These are phyloP conservation scores for Bombus haemorrhoidalis DNA, from an alignment of 1,140 invertebrate species.

Conservation along the genomic window DNA sequence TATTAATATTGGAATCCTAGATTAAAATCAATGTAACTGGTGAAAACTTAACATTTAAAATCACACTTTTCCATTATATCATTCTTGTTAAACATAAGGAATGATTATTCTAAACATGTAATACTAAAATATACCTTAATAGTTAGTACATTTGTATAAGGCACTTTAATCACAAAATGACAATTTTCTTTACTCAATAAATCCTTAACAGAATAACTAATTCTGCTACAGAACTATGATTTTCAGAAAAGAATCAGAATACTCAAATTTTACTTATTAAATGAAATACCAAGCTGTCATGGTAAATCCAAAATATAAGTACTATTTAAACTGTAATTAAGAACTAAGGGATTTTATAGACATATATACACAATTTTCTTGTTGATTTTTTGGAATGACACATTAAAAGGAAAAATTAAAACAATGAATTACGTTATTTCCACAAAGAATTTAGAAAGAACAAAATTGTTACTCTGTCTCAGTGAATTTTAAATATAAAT, in stretches of 20 bases:
- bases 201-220: conserved; percentile 38
- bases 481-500: conserved; percentile 12
- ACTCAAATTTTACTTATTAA: conserved; percentile 13
- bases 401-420: conserved; percentile 52
- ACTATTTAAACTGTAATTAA: conserved; percentile 57
- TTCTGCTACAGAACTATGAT: conserved; percentile 26
- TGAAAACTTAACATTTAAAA: conserved; percentile 5
- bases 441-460: conserved; percentile 21
- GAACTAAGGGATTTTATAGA: conserved; percentile 69
- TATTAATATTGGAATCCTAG: conserved; percentile 16
- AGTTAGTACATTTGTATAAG: conserved; percentile 44
- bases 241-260: conserved; percentile 34
- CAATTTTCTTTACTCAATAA: conserved; percentile 6
- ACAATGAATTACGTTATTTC: conserved; percentile 36
- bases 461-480: background rate
- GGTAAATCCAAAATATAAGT: conserved; percentile 38
- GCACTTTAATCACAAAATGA: conserved; percentile 58
- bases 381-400: conserved; percentile 59
- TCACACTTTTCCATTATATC: conserved; percentile 3
- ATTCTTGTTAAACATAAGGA: conserved; percentile 45
- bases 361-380: conserved; percentile 73
- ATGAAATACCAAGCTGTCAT: conserved; percentile 45
- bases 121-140: conserved; percentile 42
- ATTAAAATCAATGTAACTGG: conserved; percentile 11
- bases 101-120: conserved; percentile 19